Percentiles rank a stretch among this genome's conserved stretches.
These are phyloP conservation scores for Urocyon cinereoargenteus DNA, from an alignment of 2,797 vertebrate species.

Conservation along the genomic window DNA sequence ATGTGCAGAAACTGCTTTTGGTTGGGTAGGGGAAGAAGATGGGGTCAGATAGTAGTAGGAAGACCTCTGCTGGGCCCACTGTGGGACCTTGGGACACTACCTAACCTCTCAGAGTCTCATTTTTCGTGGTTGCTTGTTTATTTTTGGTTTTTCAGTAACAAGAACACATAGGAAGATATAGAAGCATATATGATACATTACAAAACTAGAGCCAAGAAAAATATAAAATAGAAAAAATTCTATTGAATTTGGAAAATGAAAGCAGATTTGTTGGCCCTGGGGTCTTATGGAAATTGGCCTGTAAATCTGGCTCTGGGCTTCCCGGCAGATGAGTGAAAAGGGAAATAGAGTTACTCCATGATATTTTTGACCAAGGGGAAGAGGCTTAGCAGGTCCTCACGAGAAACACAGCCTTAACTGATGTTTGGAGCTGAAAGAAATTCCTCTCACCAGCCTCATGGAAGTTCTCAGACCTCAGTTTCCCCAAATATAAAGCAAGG, in stretches of 20 bases:
- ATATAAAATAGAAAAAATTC: neutral
- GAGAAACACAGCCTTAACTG: neutral
- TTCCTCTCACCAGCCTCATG: neutral
- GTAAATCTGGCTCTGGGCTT: neutral
- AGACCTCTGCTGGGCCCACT: neutral
- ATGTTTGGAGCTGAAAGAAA: neutral
- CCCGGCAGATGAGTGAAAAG: conserved; percentile 5
- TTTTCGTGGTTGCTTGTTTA: neutral
- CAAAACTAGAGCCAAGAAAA: neutral
- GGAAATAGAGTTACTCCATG: neutral
- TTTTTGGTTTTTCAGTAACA: neutral
- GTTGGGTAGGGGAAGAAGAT: neutral
- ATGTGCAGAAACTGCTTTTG: neutral
- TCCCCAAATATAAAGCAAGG: neutral
- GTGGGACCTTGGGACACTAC: neutral
- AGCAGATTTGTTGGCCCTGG: neutral
- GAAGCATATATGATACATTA: neutral
- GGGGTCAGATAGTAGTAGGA: neutral
- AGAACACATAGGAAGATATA: neutral
- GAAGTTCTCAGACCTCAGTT: neutral
- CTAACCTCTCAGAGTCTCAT: neutral
- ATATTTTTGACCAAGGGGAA: neutral
- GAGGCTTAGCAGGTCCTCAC: neutral
- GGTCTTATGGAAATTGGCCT: neutral
- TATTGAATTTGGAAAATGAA: neutral